A percentile compares a stretch with the other conserved stretches of the same genome.
Conservation (phyloP, 2,888 invertebrate genomes). For the Pachliopta kotzebuea region DNA sequence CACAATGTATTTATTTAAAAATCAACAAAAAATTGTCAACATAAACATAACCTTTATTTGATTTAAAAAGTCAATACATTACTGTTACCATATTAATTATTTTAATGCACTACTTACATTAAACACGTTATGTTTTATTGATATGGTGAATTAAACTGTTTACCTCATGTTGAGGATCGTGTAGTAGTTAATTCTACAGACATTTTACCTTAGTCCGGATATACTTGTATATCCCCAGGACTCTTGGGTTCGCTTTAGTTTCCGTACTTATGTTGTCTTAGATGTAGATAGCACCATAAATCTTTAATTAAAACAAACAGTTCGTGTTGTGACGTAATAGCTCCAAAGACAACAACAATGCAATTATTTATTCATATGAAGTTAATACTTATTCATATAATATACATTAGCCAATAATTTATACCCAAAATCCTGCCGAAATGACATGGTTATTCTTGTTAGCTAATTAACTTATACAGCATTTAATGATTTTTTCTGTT, state of each 20-base stretch:
- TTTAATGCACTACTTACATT: background rate
- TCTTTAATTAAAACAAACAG: background rate
- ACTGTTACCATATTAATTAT: background rate
- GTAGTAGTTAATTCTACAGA: too few species aligned
- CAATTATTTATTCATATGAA: background rate
- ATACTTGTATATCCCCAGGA: background rate
- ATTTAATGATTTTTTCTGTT: background rate
- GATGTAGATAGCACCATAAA: background rate
- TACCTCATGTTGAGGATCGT: too few species aligned
- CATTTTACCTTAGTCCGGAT: background rate
- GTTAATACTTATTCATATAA: background rate
- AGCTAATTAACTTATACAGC: constrained; percentile 13
- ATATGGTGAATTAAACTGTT: too few species aligned
- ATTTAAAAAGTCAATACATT: background rate
- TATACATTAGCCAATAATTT: background rate
- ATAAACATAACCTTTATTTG: background rate
- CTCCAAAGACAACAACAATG: background rate
- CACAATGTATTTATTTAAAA: background rate
- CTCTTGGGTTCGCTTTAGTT: background rate
- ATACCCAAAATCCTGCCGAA: constrained; percentile 8
- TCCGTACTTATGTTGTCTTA: background rate
- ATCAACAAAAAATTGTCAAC: background rate
- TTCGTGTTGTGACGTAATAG: background rate
- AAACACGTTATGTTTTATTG: too few species aligned
- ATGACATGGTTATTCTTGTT: constrained; percentile 20